Conservation (phyloP, 2,797 vertebrate species). For the Pseudotriccus pelzelni region DNA sequence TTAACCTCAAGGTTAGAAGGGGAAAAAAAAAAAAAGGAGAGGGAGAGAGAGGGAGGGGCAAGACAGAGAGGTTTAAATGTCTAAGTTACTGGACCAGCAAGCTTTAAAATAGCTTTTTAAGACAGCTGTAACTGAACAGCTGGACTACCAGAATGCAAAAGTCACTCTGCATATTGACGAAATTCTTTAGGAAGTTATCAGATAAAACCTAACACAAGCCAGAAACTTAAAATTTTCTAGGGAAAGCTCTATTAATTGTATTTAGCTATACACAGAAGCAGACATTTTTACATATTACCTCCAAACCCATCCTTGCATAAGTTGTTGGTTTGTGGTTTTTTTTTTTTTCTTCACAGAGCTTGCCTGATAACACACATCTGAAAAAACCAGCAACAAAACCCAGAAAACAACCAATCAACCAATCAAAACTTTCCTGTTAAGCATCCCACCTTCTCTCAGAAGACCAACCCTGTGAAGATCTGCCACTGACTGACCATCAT, state of each 20-base stretch:
- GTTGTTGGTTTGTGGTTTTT: neutral
- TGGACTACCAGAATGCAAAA: neutral
- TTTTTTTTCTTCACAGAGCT: neutral
- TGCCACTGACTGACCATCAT: neutral
- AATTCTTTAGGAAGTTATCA: neutral
- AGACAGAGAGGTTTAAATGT: neutral
- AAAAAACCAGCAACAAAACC: neutral
- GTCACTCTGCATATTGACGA: neutral
- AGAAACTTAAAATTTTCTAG: neutral
- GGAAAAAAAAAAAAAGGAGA: neutral
- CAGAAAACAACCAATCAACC: neutral
- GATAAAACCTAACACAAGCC: neutral
- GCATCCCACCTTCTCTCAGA: neutral
- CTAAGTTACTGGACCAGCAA: neutral
- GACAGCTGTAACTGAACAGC: neutral
- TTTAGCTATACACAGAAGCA: neutral
- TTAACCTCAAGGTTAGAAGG: neutral
- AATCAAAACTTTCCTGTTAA: neutral
- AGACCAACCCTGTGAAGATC: neutral
- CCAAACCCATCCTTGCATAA: neutral
- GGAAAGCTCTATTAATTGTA: neutral
- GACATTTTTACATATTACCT: neutral
- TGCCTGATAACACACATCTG: neutral
- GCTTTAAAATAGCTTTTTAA: neutral
- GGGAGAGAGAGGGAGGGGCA: neutral